Evolutionary conservation across 2,888 invertebrate genomes (phyloP).

Genomic region (Brachypalpus laphriformis): DNA sequence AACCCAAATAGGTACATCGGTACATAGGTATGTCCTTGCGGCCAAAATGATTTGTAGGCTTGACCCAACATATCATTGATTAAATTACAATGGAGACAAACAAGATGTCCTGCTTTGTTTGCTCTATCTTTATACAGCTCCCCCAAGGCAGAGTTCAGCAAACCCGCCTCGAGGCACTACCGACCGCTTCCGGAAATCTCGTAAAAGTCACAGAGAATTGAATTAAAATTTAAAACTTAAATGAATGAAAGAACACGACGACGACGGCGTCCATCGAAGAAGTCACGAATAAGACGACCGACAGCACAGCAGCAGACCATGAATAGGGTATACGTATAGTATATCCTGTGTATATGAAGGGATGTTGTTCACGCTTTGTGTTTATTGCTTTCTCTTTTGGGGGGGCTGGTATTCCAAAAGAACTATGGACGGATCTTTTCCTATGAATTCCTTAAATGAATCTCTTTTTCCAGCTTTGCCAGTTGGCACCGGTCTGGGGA

Average conservation of each 20-base stretch:
- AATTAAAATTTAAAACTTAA: constrained; percentile 74
- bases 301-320: constrained; percentile 20
- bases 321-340: constrained; percentile 7
- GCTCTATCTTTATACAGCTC: constrained; percentile 60
- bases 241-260: constrained; percentile 60
- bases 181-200: constrained; percentile 49
- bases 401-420: constrained; percentile 26
- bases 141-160: constrained; percentile 17
- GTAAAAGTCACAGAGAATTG: constrained; percentile 71
- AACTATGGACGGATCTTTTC: constrained; percentile 20
- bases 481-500: constrained; percentile 69
- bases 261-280: constrained; percentile 19
- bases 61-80: constrained; percentile 74
- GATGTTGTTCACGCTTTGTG: constrained; percentile 64
- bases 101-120: constrained; percentile 74
- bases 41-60: constrained; percentile 73
- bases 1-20: neutral
- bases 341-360: constrained; percentile 1
- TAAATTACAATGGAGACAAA: constrained; percentile 71
- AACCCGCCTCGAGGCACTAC: constrained; percentile 44
- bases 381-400: constrained; percentile 58
- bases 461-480: constrained; percentile 56
- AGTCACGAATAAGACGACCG: constrained; percentile 45
- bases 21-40: constrained; percentile 59
- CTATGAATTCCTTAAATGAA: constrained; percentile 73